A percentile compares a stretch with the other conserved stretches of the same genome.
Conservation (phyloP, 2,113 vertebrate genomes). For the Motacilla tschutschensis region DNA sequence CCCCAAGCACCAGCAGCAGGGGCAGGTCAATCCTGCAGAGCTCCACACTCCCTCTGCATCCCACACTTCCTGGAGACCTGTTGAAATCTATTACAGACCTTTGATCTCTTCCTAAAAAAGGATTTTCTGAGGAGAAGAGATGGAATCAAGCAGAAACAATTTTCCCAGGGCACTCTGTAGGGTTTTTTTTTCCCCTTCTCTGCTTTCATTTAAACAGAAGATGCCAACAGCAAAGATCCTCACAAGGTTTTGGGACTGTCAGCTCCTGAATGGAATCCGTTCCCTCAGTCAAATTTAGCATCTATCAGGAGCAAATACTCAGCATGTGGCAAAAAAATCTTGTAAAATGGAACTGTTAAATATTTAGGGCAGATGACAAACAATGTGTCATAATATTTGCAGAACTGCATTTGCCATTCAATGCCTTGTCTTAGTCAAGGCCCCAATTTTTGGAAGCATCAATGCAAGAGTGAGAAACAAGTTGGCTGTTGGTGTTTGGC, state of each 20-base stretch:
- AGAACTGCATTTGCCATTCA: slow-evolving; percentile 66
- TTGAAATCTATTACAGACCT: slow-evolving; percentile 66
- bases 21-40: not conserved
- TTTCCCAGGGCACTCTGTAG: not conserved
- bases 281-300: slow-evolving; percentile 22
- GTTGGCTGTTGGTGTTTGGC: not conserved
- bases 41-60: not conserved
- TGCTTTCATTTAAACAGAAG: slow-evolving; percentile 2
- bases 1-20: not conserved
- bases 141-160: slow-evolving; percentile 64
- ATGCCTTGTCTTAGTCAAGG: slow-evolving; percentile 48
- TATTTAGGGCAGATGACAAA: slow-evolving; percentile 75
- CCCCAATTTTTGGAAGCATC: slow-evolving; percentile 44
- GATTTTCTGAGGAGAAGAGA: slow-evolving; percentile 21
- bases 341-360: slow-evolving; percentile 65
- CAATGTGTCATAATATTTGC: slow-evolving; percentile 74
- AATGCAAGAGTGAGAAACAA: slow-evolving; percentile 16
- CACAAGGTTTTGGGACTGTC: not conserved
- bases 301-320: slow-evolving; percentile 59
- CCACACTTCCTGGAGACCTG: slow-evolving; percentile 6
- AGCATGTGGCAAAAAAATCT: slow-evolving; percentile 59
- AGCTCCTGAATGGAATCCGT: slow-evolving; percentile 25
- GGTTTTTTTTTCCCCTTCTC: not conserved
- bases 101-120: slow-evolving; percentile 54
- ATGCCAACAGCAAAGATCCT: not conserved